Evolutionary conservation across 2,888 invertebrate genomes (phyloP).

Genomic region (Eurois occulta): DNA sequence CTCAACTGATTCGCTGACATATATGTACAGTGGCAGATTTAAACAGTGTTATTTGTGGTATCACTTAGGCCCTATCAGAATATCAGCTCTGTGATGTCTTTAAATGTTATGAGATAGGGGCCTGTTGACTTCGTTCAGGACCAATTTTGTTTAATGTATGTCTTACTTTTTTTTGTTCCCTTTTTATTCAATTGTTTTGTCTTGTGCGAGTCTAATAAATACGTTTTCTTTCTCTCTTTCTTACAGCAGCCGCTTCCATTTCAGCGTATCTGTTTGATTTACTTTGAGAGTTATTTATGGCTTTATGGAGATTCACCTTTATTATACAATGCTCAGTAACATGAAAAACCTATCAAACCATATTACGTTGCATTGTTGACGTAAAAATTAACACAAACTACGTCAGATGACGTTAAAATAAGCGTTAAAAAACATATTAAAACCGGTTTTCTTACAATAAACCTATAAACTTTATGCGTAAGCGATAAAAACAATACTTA

Average conservation of each 20-base stretch:
- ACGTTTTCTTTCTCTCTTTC: too few species aligned
- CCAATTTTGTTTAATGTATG: too few species aligned
- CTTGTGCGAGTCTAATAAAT: too few species aligned
- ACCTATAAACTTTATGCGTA: slow-evolving; percentile 9
- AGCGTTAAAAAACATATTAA: slow-evolving; percentile 8
- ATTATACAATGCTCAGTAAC: neutral
- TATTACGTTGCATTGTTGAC: neutral
- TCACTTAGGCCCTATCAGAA: too few species aligned
- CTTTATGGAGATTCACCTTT: neutral
- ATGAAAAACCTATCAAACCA: neutral
- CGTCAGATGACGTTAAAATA: slow-evolving; percentile 22
- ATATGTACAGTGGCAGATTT: too few species aligned
- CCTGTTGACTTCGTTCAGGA: too few species aligned
- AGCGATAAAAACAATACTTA: slow-evolving; percentile 36
- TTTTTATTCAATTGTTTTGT: too few species aligned
- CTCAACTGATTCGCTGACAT: too few species aligned
- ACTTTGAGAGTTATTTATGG: neutral
- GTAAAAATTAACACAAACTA: neutral
- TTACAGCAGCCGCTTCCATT: neutral
- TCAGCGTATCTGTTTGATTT: neutral
- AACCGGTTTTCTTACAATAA: slow-evolving; percentile 11
- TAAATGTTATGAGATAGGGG: too few species aligned
- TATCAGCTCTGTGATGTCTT: too few species aligned
- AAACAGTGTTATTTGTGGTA: too few species aligned
- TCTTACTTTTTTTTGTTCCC: too few species aligned